Evolutionary conservation across 64 coral and sea anemone species (phyloP), one percentile per base, ranked within the genome.

Genomic region (Orbicella faveolata): DNA sequence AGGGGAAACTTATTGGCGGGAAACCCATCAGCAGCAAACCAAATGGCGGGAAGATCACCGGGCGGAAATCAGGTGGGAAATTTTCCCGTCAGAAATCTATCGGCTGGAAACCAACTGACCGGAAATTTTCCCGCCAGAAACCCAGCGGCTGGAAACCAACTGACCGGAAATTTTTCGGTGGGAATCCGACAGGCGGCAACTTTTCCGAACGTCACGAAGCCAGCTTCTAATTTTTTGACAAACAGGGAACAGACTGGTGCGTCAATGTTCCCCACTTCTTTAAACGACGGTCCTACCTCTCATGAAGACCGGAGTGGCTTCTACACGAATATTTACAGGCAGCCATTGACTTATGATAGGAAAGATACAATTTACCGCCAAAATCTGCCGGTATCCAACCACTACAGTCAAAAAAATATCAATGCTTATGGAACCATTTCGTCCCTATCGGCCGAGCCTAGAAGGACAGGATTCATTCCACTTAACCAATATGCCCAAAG

Each of bases 331-430:
- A 2, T 81, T 36, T 55, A 81, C 54, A 33, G 13, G 23, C 65
- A 85, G 20, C 23, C 63, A 73, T 52, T 36, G 14, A 30, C 0
- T 72, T 72, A 72, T 19, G 65, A 72, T n/a, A 51, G 63, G 37
- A 85, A 85, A 73, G 39, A 66, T 85, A 23, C 10, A 68, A 85
- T 85, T 52, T 34, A 72, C 26, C 57, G 13, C 10, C 57, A 35
- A 39, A 65, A 3, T 73, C 30, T 36, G 8, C 19, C 82, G 2
- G 20, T 2, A 14, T 52, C 23, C 66, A 36, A 23, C 39, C 21
- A 52, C 36, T 73, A 52, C 82, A 25, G 80, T 11, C 11, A 16
- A 20, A 62, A 3, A 83, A 83, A 23, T 17, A 57, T 36, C 14
- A 30, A 34, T 57, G 52, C 6, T 34, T 79, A 4, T 57, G 48